A percentile compares a stretch with the other conserved stretches of the same genome.
phyloP scores from a whole-genome alignment of 1,140 invertebrate species.

The Drosophila obscura region DNA sequence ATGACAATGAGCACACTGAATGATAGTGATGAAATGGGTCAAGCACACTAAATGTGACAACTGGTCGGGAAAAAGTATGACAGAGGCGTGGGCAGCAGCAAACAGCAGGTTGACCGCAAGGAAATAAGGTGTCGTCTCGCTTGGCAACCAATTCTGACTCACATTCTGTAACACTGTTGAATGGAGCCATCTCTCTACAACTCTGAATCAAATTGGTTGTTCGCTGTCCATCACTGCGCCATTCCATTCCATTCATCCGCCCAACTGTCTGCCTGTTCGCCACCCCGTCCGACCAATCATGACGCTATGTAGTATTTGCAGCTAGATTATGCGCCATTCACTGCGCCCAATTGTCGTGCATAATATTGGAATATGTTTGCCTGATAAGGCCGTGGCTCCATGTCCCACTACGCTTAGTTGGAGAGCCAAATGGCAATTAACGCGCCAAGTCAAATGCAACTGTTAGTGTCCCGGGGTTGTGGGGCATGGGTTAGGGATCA shows the following conservation, averaged over 20 bases:
- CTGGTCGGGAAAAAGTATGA: constrained; percentile 40
- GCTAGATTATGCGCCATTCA: constrained; percentile 70
- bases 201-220: no score
- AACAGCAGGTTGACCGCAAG: background rate
- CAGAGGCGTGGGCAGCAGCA: constrained; percentile 13
- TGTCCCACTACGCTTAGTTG: constrained; percentile 38
- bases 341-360: constrained; percentile 65
- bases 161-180: no score
- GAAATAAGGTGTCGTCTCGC: no score
- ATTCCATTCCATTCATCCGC: constrained; percentile 36
- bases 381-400: constrained; percentile 56
- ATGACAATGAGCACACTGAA: constrained; percentile 56
- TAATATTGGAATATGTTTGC: constrained; percentile 67
- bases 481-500: constrained; percentile 6
- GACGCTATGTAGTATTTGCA: constrained; percentile 58
- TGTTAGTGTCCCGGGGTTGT: constrained; percentile 11
- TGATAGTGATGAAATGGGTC: constrained; percentile 72
- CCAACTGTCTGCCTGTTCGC: constrained; percentile 11
- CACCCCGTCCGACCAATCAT: constrained; percentile 40
- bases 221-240: background rate
- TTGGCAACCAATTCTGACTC: constrained; percentile 15
- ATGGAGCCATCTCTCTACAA: no score
- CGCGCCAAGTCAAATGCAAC: constrained; percentile 75
- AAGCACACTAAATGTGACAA: constrained; percentile 76
- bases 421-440: constrained; percentile 71